These are phyloP conservation scores for Nymphalis io DNA, from an alignment of 1,140 invertebrate species.

Conservation along the genomic window DNA sequence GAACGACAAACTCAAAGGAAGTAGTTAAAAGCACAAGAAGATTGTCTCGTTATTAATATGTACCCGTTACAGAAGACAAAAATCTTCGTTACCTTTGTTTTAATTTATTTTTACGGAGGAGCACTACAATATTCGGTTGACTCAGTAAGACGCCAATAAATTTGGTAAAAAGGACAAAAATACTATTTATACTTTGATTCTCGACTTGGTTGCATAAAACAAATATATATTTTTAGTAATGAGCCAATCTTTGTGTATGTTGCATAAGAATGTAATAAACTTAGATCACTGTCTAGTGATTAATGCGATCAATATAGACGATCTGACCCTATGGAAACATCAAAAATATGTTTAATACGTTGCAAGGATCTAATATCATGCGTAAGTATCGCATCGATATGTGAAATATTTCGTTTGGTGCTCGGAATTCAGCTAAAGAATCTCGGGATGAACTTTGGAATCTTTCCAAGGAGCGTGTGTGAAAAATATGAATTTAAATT, in stretches of 20 bases:
- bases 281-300: constrained; percentile 35
- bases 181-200: constrained; percentile 52
- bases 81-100: constrained; percentile 41
- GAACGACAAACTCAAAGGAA: neutral
- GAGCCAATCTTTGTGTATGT: no score
- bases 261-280: constrained; percentile 31
- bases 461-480: neutral
- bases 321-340: neutral
- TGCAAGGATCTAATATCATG: neutral
- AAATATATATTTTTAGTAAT: no score
- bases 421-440: constrained; percentile 9
- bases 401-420: constrained; percentile 10
- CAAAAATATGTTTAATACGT: neutral
- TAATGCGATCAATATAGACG: constrained; percentile 13
- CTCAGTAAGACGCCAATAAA: constrained; percentile 19
- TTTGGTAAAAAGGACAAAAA: constrained; percentile 37
- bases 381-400: no score
- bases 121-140: constrained; percentile 26
- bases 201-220: constrained; percentile 47
- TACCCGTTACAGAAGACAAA: constrained; percentile 32
- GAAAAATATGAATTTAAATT: neutral
- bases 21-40: constrained; percentile 27
- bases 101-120: constrained; percentile 40
- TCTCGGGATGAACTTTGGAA: constrained; percentile 6
- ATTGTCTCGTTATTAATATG: constrained; percentile 42